phyloP scores from a whole-genome alignment of 2,113 vertebrate genomes.

The Ammospiza nelsoni region DNA sequence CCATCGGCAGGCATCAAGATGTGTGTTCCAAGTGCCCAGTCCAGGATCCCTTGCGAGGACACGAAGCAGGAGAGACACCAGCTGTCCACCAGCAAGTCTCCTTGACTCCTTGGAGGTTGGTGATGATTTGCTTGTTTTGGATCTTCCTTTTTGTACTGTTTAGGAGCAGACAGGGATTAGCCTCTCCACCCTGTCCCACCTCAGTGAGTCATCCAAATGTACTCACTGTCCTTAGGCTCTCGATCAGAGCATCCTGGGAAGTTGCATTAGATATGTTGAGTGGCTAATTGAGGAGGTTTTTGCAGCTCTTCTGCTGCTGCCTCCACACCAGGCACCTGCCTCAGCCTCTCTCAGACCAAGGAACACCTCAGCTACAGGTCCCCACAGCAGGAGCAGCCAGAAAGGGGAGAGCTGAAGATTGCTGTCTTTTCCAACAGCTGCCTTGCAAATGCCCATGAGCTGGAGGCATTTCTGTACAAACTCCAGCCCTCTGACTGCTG shows the following conservation, averaged over 20 bases:
- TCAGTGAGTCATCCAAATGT: constrained; percentile 12
- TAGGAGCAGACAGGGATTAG: constrained; percentile 36
- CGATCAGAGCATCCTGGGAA: neutral
- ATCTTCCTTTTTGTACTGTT: constrained; percentile 29
- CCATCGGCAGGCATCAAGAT: neutral
- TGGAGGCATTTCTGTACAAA: neutral
- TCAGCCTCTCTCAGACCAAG: neutral
- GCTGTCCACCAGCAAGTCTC: neutral
- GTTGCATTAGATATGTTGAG: neutral
- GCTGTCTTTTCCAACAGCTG: neutral
- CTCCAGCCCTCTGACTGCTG: neutral
- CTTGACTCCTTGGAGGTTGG: neutral
- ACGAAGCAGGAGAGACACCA: neutral
- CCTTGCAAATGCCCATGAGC: neutral
- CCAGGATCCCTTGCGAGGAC: neutral
- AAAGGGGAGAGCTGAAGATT: neutral
- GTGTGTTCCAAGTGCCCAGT: neutral
- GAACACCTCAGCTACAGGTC: neutral
- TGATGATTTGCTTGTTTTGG: constrained; percentile 50
- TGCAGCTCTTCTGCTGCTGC: neutral
- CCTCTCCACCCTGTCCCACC: constrained; percentile 49
- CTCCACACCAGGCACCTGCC: neutral
- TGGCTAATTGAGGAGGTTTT: neutral
- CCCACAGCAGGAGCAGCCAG: neutral
- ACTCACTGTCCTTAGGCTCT: neutral